These are phyloP conservation scores for Lepus europaeus DNA, from an alignment of 2,113 vertebrate species.

Conservation along the genomic window DNA sequence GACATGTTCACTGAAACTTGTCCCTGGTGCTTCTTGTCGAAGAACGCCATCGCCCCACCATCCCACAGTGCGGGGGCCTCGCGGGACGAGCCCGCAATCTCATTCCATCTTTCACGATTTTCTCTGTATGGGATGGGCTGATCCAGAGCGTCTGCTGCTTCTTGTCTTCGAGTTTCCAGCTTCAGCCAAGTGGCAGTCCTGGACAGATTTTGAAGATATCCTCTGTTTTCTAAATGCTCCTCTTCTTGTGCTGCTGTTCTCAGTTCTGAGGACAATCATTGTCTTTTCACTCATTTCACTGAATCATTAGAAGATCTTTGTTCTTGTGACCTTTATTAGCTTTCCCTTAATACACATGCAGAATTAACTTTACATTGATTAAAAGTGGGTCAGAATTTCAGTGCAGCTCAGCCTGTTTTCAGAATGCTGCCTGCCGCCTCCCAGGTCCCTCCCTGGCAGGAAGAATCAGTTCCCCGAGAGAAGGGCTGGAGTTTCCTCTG, in stretches of 20 bases:
- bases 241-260: slow-evolving; percentile 21
- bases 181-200: slow-evolving; percentile 9
- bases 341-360: slow-evolving; percentile 39
- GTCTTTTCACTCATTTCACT: slow-evolving; percentile 61
- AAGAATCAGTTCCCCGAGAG: not conserved
- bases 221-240: slow-evolving; percentile 11
- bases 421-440: not conserved
- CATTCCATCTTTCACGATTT: not conserved
- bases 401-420: not conserved
- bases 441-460: not conserved
- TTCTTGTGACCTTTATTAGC: slow-evolving; percentile 58
- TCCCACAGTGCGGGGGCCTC: too few species aligned
- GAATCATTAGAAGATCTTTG: slow-evolving; percentile 59
- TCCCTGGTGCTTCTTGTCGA: too few species aligned
- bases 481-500: not conserved
- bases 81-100: too few species aligned
- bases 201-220: not conserved
- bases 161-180: not conserved
- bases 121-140: not conserved
- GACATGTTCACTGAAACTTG: too few species aligned
- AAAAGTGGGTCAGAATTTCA: slow-evolving; percentile 65
- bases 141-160: not conserved
- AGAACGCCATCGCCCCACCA: too few species aligned
- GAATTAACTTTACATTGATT: slow-evolving; percentile 64
- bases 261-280: slow-evolving; percentile 52